phyloP scores from a whole-genome alignment of 1,140 invertebrate genomes.

The Propsilocerus akamusi region DNA sequence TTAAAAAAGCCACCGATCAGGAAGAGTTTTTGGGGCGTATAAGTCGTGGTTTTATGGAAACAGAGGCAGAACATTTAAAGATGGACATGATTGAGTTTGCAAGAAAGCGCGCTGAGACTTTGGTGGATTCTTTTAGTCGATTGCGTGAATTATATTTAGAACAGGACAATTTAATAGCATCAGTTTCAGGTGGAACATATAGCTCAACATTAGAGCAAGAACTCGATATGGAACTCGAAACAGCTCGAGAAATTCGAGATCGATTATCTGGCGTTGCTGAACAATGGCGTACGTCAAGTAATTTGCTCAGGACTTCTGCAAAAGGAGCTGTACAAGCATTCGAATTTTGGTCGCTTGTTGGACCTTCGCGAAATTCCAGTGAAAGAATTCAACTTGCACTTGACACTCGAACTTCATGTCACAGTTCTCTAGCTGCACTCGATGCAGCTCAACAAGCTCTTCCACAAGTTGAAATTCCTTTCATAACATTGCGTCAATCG shows the following conservation, averaged over 20 bases:
- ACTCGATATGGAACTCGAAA: conserved; percentile 18
- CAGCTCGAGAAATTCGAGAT: conserved; percentile 19
- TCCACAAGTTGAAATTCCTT: conserved; percentile 20
- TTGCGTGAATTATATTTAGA: conserved; percentile 19
- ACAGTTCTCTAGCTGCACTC: conserved; percentile 17
- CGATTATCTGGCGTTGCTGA: conserved; percentile 19
- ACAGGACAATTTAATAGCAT: conserved; percentile 22
- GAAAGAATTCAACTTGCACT: conserved; percentile 16
- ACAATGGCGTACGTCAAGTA: conserved; percentile 22
- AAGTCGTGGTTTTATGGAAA: conserved; percentile 18
- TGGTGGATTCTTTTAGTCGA: conserved; percentile 16
- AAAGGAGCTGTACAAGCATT: conserved; percentile 14
- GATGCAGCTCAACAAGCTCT: conserved; percentile 19
- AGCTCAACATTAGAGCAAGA: conserved; percentile 19
- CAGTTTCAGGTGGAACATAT: conserved; percentile 20
- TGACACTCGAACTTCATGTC: conserved; percentile 17
- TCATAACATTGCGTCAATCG: conserved; percentile 19
- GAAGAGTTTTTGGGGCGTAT: conserved; percentile 24
- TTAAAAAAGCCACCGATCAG: conserved; percentile 21
- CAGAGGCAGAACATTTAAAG: conserved; percentile 17
- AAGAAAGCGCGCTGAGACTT: conserved; percentile 13
- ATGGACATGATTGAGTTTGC: conserved; percentile 18
- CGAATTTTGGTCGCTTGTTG: conserved; percentile 13
- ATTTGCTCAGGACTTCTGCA: conserved; percentile 14
- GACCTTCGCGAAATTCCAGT: conserved; percentile 11